phyloP scores from a whole-genome alignment of 1,140 invertebrate species.

The Drosophila mojavensis region DNA sequence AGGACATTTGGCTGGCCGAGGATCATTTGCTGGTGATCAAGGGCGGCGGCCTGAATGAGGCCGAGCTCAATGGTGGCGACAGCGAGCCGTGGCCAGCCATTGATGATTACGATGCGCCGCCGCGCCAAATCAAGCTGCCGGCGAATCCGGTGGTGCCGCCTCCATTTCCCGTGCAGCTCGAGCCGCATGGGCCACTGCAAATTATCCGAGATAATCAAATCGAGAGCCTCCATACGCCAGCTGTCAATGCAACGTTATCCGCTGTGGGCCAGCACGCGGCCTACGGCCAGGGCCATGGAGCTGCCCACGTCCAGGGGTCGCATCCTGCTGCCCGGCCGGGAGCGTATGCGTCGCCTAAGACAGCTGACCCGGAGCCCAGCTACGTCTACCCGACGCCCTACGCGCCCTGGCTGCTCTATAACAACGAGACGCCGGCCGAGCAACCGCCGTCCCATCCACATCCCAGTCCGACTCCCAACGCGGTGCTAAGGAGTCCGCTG shows the following conservation, averaged over 20 bases:
- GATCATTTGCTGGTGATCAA: conserved; percentile 93
- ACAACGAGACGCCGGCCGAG: conserved; percentile 72
- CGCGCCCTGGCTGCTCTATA: conserved; percentile 73
- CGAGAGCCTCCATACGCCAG: conserved; percentile 78
- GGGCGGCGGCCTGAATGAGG: conserved; percentile 87
- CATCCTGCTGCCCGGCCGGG: conserved; percentile 81
- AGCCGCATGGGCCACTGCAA: conserved; percentile 89
- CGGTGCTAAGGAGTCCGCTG: conserved; percentile 82
- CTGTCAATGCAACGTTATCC: conserved; percentile 77
- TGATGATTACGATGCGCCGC: conserved; percentile 91
- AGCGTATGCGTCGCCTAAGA: conserved; percentile 68
- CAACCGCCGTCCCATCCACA: conserved; percentile 25
- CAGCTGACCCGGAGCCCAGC: conserved; percentile 52
- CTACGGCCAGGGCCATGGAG: conserved; percentile 44
- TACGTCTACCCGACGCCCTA: conserved; percentile 79
- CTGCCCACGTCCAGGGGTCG: conserved; percentile 41
- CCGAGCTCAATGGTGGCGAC: conserved; percentile 75
- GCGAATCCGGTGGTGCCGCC: conserved; percentile 91
- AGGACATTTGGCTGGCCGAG: conserved; percentile 95
- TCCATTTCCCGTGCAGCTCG: conserved; percentile 94
- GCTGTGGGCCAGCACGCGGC: conserved; percentile 44
- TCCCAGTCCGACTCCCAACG: conserved; percentile 40
- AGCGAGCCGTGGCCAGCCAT: conserved; percentile 91
- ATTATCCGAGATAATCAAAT: conserved; percentile 84
- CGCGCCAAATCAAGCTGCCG: conserved; percentile 91